Conservation (phyloP, 2,797 vertebrate species). For the Mionectes olivaceus region DNA sequence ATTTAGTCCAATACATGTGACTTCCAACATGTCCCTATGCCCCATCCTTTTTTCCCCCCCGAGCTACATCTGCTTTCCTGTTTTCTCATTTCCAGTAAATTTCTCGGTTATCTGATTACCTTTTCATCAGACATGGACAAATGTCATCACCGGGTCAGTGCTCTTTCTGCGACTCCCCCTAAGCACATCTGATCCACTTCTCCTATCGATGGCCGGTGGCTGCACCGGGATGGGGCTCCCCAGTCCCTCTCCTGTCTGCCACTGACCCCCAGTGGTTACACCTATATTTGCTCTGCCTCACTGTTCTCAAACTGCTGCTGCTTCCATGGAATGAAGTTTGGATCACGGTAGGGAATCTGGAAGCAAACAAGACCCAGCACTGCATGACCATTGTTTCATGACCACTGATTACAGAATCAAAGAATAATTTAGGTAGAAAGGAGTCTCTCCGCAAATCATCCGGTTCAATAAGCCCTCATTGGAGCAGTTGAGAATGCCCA, state of each 20-base stretch:
- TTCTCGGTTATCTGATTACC: background rate
- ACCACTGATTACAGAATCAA: background rate
- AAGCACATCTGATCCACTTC: background rate
- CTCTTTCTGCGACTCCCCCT: background rate
- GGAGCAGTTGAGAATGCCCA: background rate
- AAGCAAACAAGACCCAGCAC: background rate
- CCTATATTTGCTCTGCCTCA: background rate
- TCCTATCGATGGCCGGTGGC: rapidly evolving
- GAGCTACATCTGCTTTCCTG: background rate
- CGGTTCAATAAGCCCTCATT: background rate
- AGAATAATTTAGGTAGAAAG: background rate
- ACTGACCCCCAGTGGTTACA: conserved; percentile 65
- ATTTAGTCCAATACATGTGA: background rate
- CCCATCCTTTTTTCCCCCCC: background rate
- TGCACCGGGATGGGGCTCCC: background rate
- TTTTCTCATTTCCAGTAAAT: background rate
- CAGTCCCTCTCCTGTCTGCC: conserved; percentile 29
- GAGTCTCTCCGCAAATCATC: background rate
- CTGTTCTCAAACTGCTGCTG: background rate
- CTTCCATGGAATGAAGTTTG: background rate
- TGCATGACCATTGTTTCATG: background rate
- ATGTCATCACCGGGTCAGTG: background rate
- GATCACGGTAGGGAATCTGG: background rate
- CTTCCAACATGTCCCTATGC: background rate
- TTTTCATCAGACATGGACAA: background rate